Conservation (phyloP, 2,797 vertebrate genomes). For the Spea hammondii region DNA sequence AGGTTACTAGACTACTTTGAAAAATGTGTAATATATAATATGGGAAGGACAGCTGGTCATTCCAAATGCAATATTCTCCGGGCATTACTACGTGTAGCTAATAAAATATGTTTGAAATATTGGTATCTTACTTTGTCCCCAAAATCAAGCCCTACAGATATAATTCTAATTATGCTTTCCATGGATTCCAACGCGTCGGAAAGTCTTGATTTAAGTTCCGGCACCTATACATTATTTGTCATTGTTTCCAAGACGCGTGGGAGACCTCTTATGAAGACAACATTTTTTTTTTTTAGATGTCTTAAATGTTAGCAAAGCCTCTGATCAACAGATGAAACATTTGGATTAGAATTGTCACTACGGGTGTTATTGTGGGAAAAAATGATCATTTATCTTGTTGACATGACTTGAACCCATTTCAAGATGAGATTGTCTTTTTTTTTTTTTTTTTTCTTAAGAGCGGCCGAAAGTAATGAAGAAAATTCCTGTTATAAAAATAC, state of each 20-base stretch:
- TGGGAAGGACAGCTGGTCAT: constrained; percentile 43
- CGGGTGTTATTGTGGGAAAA: background rate
- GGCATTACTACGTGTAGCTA: constrained; percentile 45
- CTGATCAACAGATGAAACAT: background rate
- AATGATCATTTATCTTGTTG: background rate
- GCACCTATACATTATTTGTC: constrained; percentile 13
- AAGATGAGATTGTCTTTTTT: background rate
- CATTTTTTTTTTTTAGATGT: background rate
- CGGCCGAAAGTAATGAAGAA: too few species aligned
- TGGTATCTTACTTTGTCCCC: constrained; percentile 29
- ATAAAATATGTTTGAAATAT: constrained; percentile 49
- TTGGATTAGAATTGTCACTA: background rate
- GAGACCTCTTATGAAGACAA: background rate
- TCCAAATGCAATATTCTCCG: constrained; percentile 42
- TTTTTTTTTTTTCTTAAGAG: too few species aligned
- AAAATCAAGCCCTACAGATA: constrained; percentile 38
- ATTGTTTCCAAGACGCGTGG: background rate
- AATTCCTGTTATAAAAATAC: too few species aligned
- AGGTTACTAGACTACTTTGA: constrained; percentile 47
- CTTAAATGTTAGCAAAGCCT: background rate
- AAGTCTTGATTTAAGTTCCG: constrained; percentile 33
- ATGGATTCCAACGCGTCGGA: constrained; percentile 16
- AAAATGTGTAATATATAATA: constrained; percentile 46
- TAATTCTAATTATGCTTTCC: constrained; percentile 41
- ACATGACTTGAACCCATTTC: background rate